phyloP scores from a whole-genome alignment of 2,888 invertebrate species.

The Dorcus parallelipipedus region DNA sequence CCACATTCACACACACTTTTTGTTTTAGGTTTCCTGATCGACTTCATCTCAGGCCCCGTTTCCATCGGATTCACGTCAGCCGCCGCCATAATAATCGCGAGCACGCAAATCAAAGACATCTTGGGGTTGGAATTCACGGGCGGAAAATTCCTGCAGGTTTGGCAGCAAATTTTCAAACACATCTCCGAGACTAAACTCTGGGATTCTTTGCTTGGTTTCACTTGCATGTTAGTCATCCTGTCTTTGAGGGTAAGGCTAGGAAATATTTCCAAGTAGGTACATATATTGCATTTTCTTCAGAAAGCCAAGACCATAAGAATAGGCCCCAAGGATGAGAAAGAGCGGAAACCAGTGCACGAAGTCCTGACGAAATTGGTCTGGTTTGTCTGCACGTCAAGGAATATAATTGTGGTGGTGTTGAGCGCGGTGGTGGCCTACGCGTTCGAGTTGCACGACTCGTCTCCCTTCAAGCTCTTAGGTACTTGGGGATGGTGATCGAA shows the following conservation, averaged over 20 bases:
- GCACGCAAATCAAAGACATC: conserved; percentile 75
- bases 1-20: conserved; percentile 8
- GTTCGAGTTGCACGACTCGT: conserved; percentile 56
- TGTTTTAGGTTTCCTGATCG: conserved; percentile 70
- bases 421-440: conserved; percentile 65
- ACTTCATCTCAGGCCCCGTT: conserved; percentile 82
- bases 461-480: conserved; percentile 68
- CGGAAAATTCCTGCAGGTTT: conserved; percentile 68
- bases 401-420: conserved; percentile 71
- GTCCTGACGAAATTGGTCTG: conserved; percentile 59
- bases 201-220: conserved; percentile 67
- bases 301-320: conserved; percentile 67
- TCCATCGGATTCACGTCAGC: conserved; percentile 79
- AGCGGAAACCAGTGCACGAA: conserved; percentile 48
- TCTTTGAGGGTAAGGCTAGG: conserved; percentile 60
- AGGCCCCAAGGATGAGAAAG: conserved; percentile 48
- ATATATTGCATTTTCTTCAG: conserved; percentile 47
- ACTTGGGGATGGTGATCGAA: background rate
- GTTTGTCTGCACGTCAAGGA: conserved; percentile 71
- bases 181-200: conserved; percentile 66
- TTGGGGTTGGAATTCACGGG: conserved; percentile 66
- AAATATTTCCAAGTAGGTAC: background rate
- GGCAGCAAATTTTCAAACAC: conserved; percentile 68
- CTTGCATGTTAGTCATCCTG: conserved; percentile 67
- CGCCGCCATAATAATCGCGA: conserved; percentile 78